phyloP scores from a whole-genome alignment of 2,797 vertebrate species.

The Myotis myotis region DNA sequence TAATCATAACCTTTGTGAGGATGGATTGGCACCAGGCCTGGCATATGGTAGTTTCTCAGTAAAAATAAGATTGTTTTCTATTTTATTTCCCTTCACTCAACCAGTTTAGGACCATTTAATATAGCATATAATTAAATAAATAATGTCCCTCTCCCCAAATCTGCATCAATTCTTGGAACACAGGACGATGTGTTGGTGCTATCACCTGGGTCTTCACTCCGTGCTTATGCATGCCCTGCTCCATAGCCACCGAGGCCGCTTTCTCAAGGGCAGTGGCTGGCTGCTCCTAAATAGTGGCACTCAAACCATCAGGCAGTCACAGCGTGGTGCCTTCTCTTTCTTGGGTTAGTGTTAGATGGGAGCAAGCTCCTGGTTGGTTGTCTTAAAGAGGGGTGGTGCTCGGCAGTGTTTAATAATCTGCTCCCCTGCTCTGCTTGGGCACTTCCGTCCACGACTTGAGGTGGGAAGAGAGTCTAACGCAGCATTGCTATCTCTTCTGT shows the following conservation, averaged over 20 bases:
- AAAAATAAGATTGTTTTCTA: conserved; percentile 33
- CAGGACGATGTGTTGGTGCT: accelerated
- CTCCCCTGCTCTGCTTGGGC: neutral
- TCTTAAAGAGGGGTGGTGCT: neutral
- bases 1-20: neutral
- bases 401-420: neutral
- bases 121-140: conserved; percentile 2
- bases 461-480: neutral
- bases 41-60: neutral
- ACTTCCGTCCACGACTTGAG: neutral
- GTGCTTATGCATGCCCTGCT: neutral
- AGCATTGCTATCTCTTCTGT: neutral
- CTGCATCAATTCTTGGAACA: neutral
- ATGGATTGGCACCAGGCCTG: neutral
- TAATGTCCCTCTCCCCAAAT: neutral
- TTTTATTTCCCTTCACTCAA: neutral
- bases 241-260: neutral
- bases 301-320: neutral
- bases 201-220: neutral
- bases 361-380: neutral
- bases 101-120: neutral
- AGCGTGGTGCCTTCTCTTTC: neutral
- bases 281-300: neutral
- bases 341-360: neutral
- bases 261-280: neutral